Base-by-base conservation (phyloP, 1,140 invertebrate genomes). In the Aphaenogaster ashmeadi region DNA sequence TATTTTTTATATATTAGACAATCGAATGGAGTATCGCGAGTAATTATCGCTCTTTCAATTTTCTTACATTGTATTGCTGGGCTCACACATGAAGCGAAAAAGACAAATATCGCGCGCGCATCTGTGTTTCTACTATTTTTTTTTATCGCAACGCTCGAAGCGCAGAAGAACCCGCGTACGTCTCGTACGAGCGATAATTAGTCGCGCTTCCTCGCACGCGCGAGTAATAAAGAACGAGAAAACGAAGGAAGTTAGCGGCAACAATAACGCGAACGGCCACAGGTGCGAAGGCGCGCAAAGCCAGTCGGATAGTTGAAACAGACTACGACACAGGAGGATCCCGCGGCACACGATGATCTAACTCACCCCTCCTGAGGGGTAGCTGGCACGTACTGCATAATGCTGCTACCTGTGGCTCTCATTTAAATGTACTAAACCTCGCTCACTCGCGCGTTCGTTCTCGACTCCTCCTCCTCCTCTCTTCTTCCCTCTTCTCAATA, bases 361-460 rank as follows among this genome's bases (percentile, higher is more conserved):
- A 92, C 92, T 93, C 92, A 92, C 88, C 93, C 93, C 92, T 91
- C 86, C 77, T 90, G 87, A 88, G 88, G 92, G 93, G 88, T 88
- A 88, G 88, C 87, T 93, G 92, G 92, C 90, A 93, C 92, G 93
- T 93, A 93, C 91, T 89, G 93, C 91, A 94, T 94, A 94, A 94
- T 93, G 87, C 91, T 92, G 90, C 93, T 94, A 94, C 93, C 93
- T 94, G 93, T 94, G 91, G 93, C 93, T 94, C 91, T 93, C 91
- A 94, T 94, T 94, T 94, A 91, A 94, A 94, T 94, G 92, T 92
- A 93, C 90, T 91, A 92, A 93, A 94, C 90, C 89, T 92, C 87
- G 64, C 78, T 87, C 64, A 52, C 64, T 71, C 74, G 60, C 88
- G 77, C 87, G n/a, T 44, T 66, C 78, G 47, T 79, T 77, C 50